phyloP scores from a whole-genome alignment of 2,113 vertebrate species.

The Aspiorhynchus laticeps region DNA sequence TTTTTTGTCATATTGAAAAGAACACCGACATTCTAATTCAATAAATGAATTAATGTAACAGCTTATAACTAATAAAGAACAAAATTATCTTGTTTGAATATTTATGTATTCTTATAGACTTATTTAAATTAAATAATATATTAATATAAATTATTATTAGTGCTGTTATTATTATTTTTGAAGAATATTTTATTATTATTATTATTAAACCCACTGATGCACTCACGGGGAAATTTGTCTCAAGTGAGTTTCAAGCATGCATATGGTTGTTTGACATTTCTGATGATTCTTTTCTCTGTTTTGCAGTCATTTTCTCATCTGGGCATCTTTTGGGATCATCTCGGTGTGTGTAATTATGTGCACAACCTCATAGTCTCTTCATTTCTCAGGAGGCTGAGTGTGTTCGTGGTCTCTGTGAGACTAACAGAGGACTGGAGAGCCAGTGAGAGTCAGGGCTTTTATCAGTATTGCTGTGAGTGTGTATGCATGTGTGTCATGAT shows the following conservation, averaged over 20 bases:
- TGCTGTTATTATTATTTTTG: too few relatives aligned
- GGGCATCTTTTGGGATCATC: neutral
- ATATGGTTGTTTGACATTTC: neutral
- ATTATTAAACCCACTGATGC: neutral
- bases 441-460: neutral
- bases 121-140: neutral
- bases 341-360: constrained; percentile 3
- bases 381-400: neutral
- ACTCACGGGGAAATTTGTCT: neutral
- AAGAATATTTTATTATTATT: neutral
- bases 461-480: neutral
- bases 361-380: neutral
- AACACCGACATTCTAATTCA: neutral
- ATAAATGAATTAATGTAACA: neutral
- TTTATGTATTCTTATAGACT: too few relatives aligned
- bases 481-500: constrained; percentile 68
- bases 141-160: neutral
- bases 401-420: constrained; percentile 39
- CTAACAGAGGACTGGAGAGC: constrained; percentile 3
- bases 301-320: neutral
- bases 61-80: neutral
- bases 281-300: neutral
- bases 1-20: neutral
- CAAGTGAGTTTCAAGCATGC: neutral
- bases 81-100: too few relatives aligned